Evolutionary conservation across 2,113 vertebrate species (phyloP).

Genomic region (Mustela lutreola): DNA sequence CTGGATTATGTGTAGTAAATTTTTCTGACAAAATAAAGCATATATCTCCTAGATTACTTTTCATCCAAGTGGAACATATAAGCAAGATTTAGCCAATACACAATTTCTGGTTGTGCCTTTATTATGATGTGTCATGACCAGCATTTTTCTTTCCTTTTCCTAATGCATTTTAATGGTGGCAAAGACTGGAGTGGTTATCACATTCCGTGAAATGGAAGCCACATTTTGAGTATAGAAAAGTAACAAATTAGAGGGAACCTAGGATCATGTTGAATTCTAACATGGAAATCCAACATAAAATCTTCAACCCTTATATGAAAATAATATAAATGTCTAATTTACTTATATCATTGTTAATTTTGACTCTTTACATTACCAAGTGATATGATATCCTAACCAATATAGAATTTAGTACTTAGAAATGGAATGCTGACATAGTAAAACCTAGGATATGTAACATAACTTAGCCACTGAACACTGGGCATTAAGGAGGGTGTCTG

Average conservation of each 20-base stretch:
- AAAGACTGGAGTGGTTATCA: neutral
- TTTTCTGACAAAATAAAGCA: neutral
- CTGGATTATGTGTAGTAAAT: neutral
- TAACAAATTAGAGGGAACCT: neutral
- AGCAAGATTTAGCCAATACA: neutral
- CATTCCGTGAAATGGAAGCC: neutral
- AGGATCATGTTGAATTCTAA: neutral
- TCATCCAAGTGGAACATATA: neutral
- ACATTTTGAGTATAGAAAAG: neutral
- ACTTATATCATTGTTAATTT: neutral
- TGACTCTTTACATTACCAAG: neutral
- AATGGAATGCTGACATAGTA: neutral
- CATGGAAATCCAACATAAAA: neutral
- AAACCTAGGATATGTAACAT: neutral
- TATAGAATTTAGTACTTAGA: neutral
- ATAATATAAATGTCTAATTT: neutral
- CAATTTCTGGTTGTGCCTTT: neutral
- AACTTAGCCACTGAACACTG: neutral
- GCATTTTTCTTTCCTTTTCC: neutral
- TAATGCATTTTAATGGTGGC: neutral
- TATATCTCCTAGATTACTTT: neutral
- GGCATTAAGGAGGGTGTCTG: neutral
- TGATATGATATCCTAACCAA: neutral
- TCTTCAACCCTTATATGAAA: neutral
- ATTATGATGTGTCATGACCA: neutral